Evolutionary conservation across 2,797 vertebrate species (phyloP).

Genomic region (Leptodactylus fallax): DNA sequence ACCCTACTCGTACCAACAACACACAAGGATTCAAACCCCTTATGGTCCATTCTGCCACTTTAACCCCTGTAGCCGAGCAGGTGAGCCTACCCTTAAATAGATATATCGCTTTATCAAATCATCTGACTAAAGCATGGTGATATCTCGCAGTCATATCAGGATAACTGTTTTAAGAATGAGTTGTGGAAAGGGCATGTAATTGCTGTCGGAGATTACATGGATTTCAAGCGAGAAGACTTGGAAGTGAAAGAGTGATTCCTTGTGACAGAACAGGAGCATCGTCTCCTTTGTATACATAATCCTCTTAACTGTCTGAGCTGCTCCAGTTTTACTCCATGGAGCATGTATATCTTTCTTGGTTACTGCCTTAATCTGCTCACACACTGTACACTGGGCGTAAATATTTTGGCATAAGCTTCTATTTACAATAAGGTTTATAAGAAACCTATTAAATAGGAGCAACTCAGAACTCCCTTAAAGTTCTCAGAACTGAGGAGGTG

Average conservation of each 20-base stretch:
- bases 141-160: slow-evolving; percentile 19
- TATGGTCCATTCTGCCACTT: background rate
- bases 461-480: background rate
- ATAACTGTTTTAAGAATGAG: slow-evolving; percentile 22
- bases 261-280: slow-evolving; percentile 83
- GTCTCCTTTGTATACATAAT: slow-evolving; percentile 78
- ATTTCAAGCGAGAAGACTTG: slow-evolving; percentile 79
- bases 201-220: slow-evolving; percentile 79
- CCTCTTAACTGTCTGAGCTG: slow-evolving; percentile 79
- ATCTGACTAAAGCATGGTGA: slow-evolving; percentile 11
- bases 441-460: slow-evolving; percentile 29
- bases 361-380: slow-evolving; percentile 36
- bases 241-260: slow-evolving; percentile 86
- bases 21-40: background rate
- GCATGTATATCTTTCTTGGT: slow-evolving; percentile 50
- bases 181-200: slow-evolving; percentile 46
- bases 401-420: slow-evolving; percentile 47
- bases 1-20: background rate
- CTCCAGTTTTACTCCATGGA: slow-evolving; percentile 69
- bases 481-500: background rate
- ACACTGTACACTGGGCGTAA: slow-evolving; percentile 39
- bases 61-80: background rate
- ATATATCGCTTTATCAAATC: background rate
- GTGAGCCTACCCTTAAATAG: background rate
- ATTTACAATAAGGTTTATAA: slow-evolving; percentile 40